Base-by-base conservation (phyloP, 2,113 vertebrate species). In the Colossoma macropomum region DNA sequence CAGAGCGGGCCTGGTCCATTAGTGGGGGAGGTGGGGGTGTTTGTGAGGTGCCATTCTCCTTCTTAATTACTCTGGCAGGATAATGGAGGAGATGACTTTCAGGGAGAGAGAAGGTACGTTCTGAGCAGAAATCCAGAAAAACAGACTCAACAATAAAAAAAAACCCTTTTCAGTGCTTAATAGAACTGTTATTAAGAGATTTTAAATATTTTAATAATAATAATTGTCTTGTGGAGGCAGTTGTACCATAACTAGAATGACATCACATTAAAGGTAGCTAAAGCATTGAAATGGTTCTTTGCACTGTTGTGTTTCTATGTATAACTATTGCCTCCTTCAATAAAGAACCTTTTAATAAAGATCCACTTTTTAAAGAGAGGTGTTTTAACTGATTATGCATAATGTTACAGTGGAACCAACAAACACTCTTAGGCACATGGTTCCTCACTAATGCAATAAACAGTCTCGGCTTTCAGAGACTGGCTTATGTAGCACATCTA, bases 21-120 rank as follows among this genome's bases (percentile, higher is more conserved):
- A 91, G 86, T 86, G 84, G 84, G 62, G 52, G 59, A 84, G 38
- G 65, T 25, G 52, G 77, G 88, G 77, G 88, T 91, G 90, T 92
- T 92, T 93, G 90, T 88, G 86, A 81, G 75, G 90, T 92, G 91
- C 93, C 89, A 91, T 93, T 94, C 90, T 81, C 87, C 82, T 83
- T 86, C 91, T 91, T 95, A 93, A 94, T 94, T 93, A 93, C 88
- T 89, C 86, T 79, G 45, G 74, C 83, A 84, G 85, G 87, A 89
- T 93, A 94, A 94, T 93, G 89, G 90, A 78, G 72, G 65, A 85
- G 79, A 90, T 93, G 92, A 94, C 92, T 93, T 94, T 94, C 91
- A 65, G 75, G 81, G 83, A 76, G 77, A 85, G 71, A 89, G 90
- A 90, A 87, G 48, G 80, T 86, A 79, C 76, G 87, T 60, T 69